A percentile compares a stretch with the other conserved stretches of the same genome.
Conservation (phyloP, 2,888 invertebrate genomes). For the Resseliella maxima region DNA sequence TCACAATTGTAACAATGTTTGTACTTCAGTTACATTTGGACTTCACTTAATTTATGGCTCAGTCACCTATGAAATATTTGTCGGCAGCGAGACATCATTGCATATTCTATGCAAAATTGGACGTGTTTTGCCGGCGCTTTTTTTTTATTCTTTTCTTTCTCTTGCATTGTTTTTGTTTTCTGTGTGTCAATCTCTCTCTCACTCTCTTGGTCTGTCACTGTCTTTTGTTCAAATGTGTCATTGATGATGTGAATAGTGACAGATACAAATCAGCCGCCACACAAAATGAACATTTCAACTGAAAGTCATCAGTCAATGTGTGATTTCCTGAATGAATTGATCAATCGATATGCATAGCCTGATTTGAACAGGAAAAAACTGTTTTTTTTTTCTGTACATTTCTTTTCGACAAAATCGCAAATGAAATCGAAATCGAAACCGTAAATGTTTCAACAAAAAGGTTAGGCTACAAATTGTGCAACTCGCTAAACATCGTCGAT, state of each 20-base stretch:
- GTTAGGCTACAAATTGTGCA: neutral
- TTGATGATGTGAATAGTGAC: conserved; percentile 25
- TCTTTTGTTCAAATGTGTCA: conserved; percentile 32
- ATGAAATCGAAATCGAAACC: neutral
- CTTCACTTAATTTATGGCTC: conserved; percentile 47
- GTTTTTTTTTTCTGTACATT: neutral
- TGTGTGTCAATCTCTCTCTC: no score
- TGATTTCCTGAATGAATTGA: neutral
- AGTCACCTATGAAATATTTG: conserved; percentile 53
- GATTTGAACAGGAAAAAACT: neutral
- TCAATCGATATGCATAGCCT: conserved; percentile 1
- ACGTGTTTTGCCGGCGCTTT: neutral
- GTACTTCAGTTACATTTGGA: conserved; percentile 35
- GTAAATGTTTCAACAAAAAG: neutral
- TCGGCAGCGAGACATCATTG: conserved; percentile 2
- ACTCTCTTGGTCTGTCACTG: no score
- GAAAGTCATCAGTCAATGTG: conserved; percentile 41
- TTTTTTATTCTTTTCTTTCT: neutral
- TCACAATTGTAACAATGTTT: neutral
- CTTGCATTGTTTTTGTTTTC: neutral
- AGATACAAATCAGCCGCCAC: conserved; percentile 40
- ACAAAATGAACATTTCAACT: conserved; percentile 29
- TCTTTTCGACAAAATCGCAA: neutral
- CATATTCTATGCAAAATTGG: neutral
- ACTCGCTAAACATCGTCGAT: conserved; percentile 10